Conservation (phyloP, 2,888 invertebrate species). For the Folsomia candida region DNA sequence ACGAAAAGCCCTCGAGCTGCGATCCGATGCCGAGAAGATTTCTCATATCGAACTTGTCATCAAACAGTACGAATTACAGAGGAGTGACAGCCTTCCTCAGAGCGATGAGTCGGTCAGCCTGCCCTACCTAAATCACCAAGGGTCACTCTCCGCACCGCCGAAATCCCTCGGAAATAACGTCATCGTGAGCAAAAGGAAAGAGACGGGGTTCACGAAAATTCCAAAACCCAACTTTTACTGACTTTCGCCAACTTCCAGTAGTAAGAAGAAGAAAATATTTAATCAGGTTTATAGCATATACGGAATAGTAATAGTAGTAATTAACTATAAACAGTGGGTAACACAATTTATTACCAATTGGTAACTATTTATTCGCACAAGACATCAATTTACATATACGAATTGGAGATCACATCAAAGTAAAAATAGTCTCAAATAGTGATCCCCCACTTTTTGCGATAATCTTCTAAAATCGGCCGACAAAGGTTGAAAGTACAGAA, state of each 20-base stretch:
- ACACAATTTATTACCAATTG: too few relatives aligned
- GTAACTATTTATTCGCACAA: too few relatives aligned
- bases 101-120: slow-evolving; percentile 40
- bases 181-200: slow-evolving; percentile 43
- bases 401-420: too few relatives aligned
- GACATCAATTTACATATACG: too few relatives aligned
- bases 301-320: too few relatives aligned
- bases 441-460: too few relatives aligned
- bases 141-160: slow-evolving; percentile 21
- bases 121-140: slow-evolving; percentile 38
- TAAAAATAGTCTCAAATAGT: too few relatives aligned
- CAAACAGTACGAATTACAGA: slow-evolving; percentile 45
- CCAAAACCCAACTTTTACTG: slow-evolving; percentile 50
- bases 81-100: slow-evolving; percentile 32
- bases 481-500: too few relatives aligned
- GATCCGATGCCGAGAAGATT: slow-evolving; percentile 49
- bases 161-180: slow-evolving; percentile 19
- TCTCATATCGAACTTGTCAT: slow-evolving; percentile 50
- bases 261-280: too few relatives aligned
- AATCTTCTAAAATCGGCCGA: too few relatives aligned
- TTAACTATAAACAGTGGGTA: too few relatives aligned
- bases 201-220: slow-evolving; percentile 48
- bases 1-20: slow-evolving; percentile 45
- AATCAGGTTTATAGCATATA: too few relatives aligned
- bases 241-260: background rate